Evolutionary conservation across 2,113 vertebrate species (phyloP).

Genomic region (Neolamprologus hecqui): DNA sequence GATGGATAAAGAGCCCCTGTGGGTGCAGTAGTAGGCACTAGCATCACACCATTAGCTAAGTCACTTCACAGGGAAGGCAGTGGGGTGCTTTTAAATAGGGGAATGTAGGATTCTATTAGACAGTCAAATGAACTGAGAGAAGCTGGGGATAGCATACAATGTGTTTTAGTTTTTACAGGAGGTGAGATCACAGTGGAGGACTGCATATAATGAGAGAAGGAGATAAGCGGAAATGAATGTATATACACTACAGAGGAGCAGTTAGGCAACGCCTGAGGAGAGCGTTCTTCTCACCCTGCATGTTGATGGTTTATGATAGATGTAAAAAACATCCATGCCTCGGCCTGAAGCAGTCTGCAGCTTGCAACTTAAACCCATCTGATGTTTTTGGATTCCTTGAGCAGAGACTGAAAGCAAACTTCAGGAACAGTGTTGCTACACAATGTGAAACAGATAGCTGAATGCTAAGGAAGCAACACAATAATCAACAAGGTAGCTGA

Average conservation of each 20-base stretch:
- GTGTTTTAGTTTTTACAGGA: not conserved
- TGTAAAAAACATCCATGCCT: not conserved
- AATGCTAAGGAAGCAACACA: not conserved
- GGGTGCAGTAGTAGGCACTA: not conserved
- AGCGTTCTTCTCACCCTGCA: not conserved
- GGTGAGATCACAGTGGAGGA: not conserved
- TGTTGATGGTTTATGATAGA: not conserved
- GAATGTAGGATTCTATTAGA: not conserved
- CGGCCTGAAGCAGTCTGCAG: not conserved
- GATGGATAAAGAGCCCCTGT: not conserved
- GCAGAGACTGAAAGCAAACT: not conserved
- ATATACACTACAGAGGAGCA: not conserved
- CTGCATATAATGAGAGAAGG: not conserved
- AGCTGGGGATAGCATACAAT: not conserved
- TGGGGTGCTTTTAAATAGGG: not conserved
- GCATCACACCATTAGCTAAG: conserved; percentile 21
- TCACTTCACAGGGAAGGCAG: conserved; percentile 4
- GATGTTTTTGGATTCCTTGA: not conserved
- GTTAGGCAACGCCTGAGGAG: not conserved
- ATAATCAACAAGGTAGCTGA: not conserved
- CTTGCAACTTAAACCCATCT: not conserved
- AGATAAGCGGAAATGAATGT: not conserved
- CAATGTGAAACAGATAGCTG: not conserved
- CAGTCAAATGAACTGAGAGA: not conserved
- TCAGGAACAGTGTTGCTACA: not conserved